These are phyloP conservation scores for Coelinius sp. DNA, from an alignment of 2,888 invertebrate genomes.

Conservation along the genomic window DNA sequence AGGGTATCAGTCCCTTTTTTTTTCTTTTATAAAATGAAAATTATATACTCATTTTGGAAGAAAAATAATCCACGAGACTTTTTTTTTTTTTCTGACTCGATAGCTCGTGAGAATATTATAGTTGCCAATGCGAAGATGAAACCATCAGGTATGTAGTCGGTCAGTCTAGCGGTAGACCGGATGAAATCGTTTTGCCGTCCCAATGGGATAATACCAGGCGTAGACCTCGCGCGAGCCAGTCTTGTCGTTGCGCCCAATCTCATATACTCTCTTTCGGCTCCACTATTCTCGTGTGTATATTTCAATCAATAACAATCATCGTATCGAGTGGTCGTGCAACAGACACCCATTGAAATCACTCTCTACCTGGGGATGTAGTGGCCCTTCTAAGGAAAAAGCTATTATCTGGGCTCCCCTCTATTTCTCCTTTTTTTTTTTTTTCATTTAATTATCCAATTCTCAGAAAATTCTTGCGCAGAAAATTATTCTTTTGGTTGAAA, in stretches of 20 bases:
- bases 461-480: neutral
- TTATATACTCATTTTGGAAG: no score
- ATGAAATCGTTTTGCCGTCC: slow-evolving; percentile 47
- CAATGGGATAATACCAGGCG: slow-evolving; percentile 46
- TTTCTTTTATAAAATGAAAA: no score
- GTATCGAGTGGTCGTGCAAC: slow-evolving; percentile 1
- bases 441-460: neutral
- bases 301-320: slow-evolving; percentile 1
- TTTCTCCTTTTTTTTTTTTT: neutral
- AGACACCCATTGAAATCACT: slow-evolving; percentile 7
- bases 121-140: slow-evolving; percentile 3
- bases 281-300: neutral
- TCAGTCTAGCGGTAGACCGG: slow-evolving; percentile 40
- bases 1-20: no score
- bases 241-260: neutral
- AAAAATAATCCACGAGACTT: no score
- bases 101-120: neutral
- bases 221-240: neutral
- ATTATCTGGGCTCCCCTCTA: neutral
- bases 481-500: neutral
- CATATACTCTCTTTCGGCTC: slow-evolving; percentile 6
- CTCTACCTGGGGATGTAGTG: neutral
- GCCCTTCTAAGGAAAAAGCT: neutral
- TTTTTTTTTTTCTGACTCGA: slow-evolving; percentile 2
- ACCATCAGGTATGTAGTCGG: slow-evolving; percentile 11